These are phyloP conservation scores for Anarhynchus alexandrinus DNA, from an alignment of 2,113 vertebrate species.

Conservation along the genomic window DNA sequence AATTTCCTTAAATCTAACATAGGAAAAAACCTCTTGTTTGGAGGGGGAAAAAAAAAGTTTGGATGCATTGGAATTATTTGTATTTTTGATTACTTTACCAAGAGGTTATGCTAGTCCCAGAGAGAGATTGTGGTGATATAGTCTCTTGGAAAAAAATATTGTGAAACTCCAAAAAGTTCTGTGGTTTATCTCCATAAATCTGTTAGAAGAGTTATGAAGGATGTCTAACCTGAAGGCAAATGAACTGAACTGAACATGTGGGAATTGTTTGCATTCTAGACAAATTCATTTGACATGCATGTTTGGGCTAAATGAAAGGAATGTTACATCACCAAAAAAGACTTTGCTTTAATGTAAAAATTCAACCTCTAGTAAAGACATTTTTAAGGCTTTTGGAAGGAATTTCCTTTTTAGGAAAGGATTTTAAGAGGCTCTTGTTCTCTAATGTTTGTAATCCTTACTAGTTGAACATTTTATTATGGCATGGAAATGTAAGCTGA, in stretches of 20 bases:
- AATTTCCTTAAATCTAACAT: neutral
- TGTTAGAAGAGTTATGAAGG: neutral
- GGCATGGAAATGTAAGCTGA: neutral
- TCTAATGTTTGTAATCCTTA: neutral
- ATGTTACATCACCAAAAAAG: conserved; percentile 37
- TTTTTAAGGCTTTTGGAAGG: conserved; percentile 9
- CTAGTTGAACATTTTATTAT: neutral
- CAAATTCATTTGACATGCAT: neutral
- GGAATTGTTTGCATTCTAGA: conserved; percentile 18
- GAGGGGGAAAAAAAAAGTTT: neutral
- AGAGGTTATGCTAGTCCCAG: neutral
- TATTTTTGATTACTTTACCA: neutral
- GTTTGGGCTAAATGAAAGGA: conserved; percentile 4
- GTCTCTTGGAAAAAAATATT: conserved; percentile 5
- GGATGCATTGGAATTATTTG: neutral
- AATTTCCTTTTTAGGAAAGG: conserved; percentile 19
- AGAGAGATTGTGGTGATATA: neutral
- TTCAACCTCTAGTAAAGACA: neutral
- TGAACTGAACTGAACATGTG: neutral
- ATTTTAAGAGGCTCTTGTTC: neutral
- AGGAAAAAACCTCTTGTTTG: neutral
- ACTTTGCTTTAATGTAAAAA: conserved; percentile 13
- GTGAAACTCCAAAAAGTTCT: neutral
- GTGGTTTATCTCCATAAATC: conserved; percentile 6
- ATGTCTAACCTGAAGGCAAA: conserved; percentile 25